Conservation (phyloP, 2,113 vertebrate species). For the Esox niger region DNA sequence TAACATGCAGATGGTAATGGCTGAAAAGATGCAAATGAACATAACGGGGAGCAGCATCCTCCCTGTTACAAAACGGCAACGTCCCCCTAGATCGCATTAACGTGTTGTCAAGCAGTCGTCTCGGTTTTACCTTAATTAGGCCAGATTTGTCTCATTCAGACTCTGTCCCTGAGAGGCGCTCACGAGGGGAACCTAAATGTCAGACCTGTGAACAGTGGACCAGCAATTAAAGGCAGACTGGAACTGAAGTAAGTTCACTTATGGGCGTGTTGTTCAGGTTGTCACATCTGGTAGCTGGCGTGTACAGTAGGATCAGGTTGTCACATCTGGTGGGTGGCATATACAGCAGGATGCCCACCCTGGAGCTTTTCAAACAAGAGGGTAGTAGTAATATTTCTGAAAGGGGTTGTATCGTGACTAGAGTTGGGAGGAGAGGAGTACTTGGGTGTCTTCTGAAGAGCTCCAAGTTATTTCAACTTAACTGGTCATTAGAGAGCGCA, state of each 20-base stretch:
- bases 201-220: constrained; percentile 36
- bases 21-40: constrained; percentile 44
- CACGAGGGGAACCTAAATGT: constrained; percentile 48
- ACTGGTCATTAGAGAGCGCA: constrained; percentile 31
- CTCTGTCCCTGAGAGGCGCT: constrained; percentile 40
- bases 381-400: not conserved
- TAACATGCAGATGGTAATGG: constrained; percentile 51
- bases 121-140: constrained; percentile 37
- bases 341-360: not conserved
- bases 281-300: not conserved
- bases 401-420: too few species aligned
- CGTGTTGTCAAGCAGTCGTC: constrained; percentile 39
- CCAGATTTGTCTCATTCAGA: constrained; percentile 55
- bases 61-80: constrained; percentile 32
- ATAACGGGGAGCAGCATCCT: constrained; percentile 49
- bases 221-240: constrained; percentile 41
- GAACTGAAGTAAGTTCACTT: constrained; percentile 26
- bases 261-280: not conserved
- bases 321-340: not conserved
- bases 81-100: constrained; percentile 41
- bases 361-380: not conserved
- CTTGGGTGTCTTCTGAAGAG: too few species aligned
- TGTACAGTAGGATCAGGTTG: not conserved
- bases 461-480: not conserved
- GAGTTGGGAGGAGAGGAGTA: too few species aligned